Conservation (phyloP, 2,113 vertebrate species). For the Tor tambroides region DNA sequence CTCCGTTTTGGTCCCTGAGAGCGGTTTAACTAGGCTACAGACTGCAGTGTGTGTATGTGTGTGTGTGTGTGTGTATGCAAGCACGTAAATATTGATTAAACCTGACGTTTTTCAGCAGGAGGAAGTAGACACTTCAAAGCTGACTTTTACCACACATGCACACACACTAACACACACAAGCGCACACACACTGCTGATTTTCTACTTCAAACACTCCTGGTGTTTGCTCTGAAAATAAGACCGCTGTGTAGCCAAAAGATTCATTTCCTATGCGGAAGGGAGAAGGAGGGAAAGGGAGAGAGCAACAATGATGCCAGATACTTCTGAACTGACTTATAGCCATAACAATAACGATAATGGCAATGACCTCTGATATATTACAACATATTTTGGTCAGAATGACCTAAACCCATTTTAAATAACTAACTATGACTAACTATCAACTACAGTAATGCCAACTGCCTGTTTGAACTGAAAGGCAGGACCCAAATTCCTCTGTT, state of each 20-base stretch:
- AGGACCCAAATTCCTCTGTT: background rate
- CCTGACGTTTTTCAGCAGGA: slow-evolving; percentile 53
- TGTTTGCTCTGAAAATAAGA: slow-evolving; percentile 56
- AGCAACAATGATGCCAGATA: slow-evolving; percentile 6
- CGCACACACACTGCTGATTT: slow-evolving; percentile 38
- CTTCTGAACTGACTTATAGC: slow-evolving; percentile 10
- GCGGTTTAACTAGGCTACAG: background rate
- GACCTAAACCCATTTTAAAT: background rate
- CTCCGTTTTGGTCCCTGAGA: slow-evolving; percentile 11
- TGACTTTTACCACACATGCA: slow-evolving; percentile 56
- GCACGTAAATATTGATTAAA: slow-evolving; percentile 60
- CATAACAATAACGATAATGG: slow-evolving; percentile 29
- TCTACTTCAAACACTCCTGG: slow-evolving; percentile 53
- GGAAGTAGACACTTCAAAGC: slow-evolving; percentile 61
- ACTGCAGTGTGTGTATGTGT: slow-evolving; percentile 16
- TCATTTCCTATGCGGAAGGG: slow-evolving; percentile 52
- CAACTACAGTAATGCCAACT: background rate
- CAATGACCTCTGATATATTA: slow-evolving; percentile 10
- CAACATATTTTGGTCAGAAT: background rate
- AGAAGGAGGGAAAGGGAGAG: slow-evolving; percentile 33
- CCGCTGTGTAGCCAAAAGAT: slow-evolving; percentile 51
- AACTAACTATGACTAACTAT: background rate
- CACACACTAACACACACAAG: slow-evolving; percentile 49
- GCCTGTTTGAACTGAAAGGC: background rate
- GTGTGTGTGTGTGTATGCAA: slow-evolving; percentile 26